Evolutionary conservation across 2,888 invertebrate genomes (phyloP), one percentile per base, ranked within the genome.

Genomic region (Salpingus planirostris): DNA sequence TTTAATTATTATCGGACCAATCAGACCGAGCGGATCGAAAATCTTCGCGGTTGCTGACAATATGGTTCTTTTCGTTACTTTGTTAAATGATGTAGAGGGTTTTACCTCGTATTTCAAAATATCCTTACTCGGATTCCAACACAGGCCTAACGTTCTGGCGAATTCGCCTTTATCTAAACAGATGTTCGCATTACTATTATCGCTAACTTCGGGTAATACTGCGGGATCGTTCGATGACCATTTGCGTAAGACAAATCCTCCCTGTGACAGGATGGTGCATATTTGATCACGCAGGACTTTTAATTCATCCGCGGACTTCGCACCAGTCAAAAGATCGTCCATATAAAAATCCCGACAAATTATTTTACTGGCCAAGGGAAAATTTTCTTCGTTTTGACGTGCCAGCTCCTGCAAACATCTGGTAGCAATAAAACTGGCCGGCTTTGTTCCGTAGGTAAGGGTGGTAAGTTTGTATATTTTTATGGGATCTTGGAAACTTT

Each of bases 171-270:
- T 28, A 15, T 32, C 28, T 10, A 18, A 29, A 3, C 10, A 3
- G 12, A 21, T 29, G 13, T 28, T 33, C 12, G 3, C 6, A 33
- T 29, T 34, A 11, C 3, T 3, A 11, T 30, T 12, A 4, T 7
- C 18, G 12, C 6, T 26, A 8, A 6, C 13, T 24, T 24, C 10
- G 10, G 11, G 24, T 7, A 35, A 13, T 3, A 31, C 3, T 3
- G 4, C 15, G 6, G 18, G 3, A 22, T 21, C 5, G 15, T 38
- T 38, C 7, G 33, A 33, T 2, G 21, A 11, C 30, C 30, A 41
- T 24, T 38, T 41, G 4, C 35, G 25, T 14, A 41, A 24, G 11
- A 29, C 13, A 24, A 41, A 41, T 8, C 36, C 10, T n/a, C 29
- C 36, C 21, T 33, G 13, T 4, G 15, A 13, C 8, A 38, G 12